These are phyloP conservation scores for Drosophila rubida DNA, from an alignment of 2,888 invertebrate species.

Conservation along the genomic window DNA sequence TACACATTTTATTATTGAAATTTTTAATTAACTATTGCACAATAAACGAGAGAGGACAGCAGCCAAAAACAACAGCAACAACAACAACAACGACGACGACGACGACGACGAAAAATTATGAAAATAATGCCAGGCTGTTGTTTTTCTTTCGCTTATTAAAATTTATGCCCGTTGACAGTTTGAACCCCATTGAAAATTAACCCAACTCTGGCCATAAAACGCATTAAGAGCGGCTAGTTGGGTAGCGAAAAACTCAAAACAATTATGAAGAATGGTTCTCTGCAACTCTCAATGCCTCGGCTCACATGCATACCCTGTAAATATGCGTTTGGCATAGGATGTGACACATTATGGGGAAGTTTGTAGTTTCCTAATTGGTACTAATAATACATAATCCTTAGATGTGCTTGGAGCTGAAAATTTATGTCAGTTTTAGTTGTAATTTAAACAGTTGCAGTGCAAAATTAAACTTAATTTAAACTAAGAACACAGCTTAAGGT, in stretches of 20 bases:
- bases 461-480: too few species aligned
- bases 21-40: conserved; percentile 75
- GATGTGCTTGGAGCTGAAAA: too few species aligned
- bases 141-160: conserved; percentile 56
- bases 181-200: conserved; percentile 73
- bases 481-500: too few species aligned
- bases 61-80: conserved; percentile 4
- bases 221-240: conserved; percentile 60
- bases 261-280: conserved; percentile 18
- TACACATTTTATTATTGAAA: conserved; percentile 70
- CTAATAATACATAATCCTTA: too few species aligned
- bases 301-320: conserved; percentile 30
- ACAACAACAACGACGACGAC: too few species aligned
- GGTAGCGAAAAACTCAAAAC: conserved; percentile 28
- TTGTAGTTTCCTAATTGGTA: too few species aligned
- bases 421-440: too few species aligned
- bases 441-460: too few species aligned
- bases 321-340: too few species aligned
- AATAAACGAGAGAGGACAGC: conserved; percentile 41
- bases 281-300: neutral
- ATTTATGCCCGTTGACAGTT: conserved; percentile 75
- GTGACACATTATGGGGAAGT: too few species aligned
- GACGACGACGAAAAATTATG: conserved; percentile 57
- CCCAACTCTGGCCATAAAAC: conserved; percentile 70
- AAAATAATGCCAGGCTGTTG: conserved; percentile 60